Percentiles rank a stretch among this genome's conserved stretches.
phyloP scores from a whole-genome alignment of 1,140 invertebrate genomes.

The Drosophila kurseongensis region DNA sequence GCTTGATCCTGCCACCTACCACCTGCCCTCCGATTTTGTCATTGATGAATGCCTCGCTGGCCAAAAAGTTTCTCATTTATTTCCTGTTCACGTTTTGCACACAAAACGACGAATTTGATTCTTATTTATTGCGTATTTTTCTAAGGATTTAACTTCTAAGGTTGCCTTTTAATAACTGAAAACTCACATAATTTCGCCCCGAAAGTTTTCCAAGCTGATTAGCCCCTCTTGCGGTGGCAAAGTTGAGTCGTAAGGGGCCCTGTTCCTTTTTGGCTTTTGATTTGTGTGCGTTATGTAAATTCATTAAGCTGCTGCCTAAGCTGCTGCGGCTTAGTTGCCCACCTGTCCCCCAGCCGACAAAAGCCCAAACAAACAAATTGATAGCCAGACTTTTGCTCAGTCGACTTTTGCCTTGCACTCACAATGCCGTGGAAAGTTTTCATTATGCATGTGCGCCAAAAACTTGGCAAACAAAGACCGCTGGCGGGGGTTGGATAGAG shows the following conservation, averaged over 20 bases:
- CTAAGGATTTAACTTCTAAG: constrained; percentile 26
- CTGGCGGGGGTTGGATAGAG: not conserved
- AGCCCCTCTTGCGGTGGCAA: constrained; percentile 24
- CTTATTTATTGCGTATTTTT: constrained; percentile 48
- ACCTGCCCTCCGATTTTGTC: constrained; percentile 11
- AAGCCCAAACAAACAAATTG: constrained; percentile 45
- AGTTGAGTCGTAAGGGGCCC: not conserved
- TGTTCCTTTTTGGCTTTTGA: constrained; percentile 35
- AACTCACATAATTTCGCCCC: constrained; percentile 34
- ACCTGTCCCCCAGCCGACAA: constrained; percentile 12
- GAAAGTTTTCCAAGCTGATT: constrained; percentile 26
- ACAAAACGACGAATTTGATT: constrained; percentile 17
- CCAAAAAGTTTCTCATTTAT: constrained; percentile 29
- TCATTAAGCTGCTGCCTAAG: constrained; percentile 48
- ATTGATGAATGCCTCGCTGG: constrained; percentile 44
- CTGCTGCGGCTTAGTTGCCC: constrained; percentile 22
- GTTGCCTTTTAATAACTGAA: constrained; percentile 40
- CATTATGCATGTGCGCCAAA: constrained; percentile 59
- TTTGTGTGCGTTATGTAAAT: constrained; percentile 45
- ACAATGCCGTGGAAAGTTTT: constrained; percentile 54
- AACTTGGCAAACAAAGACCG: constrained; percentile 53
- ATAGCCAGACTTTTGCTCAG: constrained; percentile 49
- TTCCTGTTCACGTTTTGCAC: constrained; percentile 3
- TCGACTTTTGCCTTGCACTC: constrained; percentile 51
- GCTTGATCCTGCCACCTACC: constrained; percentile 1